Base-by-base conservation (phyloP, 2,888 invertebrate genomes). In the Nineta flava region DNA sequence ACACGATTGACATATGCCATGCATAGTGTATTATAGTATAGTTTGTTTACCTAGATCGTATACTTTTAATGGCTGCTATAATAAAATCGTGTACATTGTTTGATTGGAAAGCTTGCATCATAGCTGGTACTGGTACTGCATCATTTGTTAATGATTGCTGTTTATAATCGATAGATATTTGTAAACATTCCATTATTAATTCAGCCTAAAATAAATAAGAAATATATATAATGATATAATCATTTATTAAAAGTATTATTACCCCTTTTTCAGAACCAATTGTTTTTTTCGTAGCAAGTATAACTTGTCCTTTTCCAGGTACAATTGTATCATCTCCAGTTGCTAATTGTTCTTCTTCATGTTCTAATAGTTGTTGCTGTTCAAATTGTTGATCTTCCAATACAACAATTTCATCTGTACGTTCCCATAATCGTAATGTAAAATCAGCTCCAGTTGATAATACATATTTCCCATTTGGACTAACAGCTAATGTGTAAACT, bases 351-450 rank as follows among this genome's bases (percentile, higher is more conserved):
- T 85, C 81, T 57, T 77, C 72, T 54, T n/a, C n/a, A n/a, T n/a
- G n/a, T n/a, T n/a, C n/a, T n/a, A n/a, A n/a, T n/a, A n/a, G n/a
- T n/a, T n/a, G n/a, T n/a, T n/a, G n/a, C n/a, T 84, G 82, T 62
- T 86, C 87, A 35, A 91, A 82, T 59, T 84, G 86, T 61, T 83
- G 76, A 63, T 99, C 99, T 60, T 93, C 84, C 10, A 97, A 69
- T n/a, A 97, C 87, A 44, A 99, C 73, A 2, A 87, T 81, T 66
- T 97, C 93, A 35, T 85, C 81, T 0, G 90, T 83, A 60, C 86
- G 82, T 65, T 90, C 79, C 75, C 80, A 93, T 51, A 96, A 66
- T 1, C 97, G 75, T 51, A 97, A 65, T 15, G 92, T 88, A 56
- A 82, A 76, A 72, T 99, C 97, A 1, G 83, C 82, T 26, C 95